Evolutionary conservation across 2,797 vertebrate genomes (phyloP), one percentile per base, ranked within the genome.

Genomic region (Pteronotus mesoamericanus): DNA sequence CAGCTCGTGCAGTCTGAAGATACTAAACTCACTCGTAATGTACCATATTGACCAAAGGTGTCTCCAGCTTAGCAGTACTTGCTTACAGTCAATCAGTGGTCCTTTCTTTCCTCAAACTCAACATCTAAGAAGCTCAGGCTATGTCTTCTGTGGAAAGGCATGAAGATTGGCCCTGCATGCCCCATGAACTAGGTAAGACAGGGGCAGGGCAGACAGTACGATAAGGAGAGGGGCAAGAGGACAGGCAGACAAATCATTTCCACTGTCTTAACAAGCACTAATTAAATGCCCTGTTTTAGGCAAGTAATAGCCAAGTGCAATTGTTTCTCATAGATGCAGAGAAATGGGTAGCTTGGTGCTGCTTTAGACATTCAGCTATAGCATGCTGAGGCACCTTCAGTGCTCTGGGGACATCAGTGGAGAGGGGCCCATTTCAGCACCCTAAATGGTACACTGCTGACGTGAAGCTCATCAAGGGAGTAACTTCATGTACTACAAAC

Each of bases 261-360:
- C 46, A 91, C 39, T 84, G 2, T 89, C 86, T 91, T 96, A 93
- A 89, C 59, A 75, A 93, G 86, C 72, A 64, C 94, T 88, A 94
- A 96, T 94, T 95, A 93, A 96, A 95, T 91, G 87, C 61, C 64
- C 68, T 42, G 46, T 93, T 89, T 94, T 83, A 94, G 59, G 91
- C 83, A 95, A 94, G 94, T 94, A 94, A 82, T 79, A 93, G 75
- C 89, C 82, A 94, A 93, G 53, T 86, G 42, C 91, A 88, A 1
- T 91, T 77, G 86, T 91, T 95, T 84, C 46, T 96, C 91, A 74
- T 85, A 26, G 22, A 87, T 78, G 74, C 91, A 95, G 72, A 96
- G 39, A 92, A 89, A 85, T 72, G 86, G 51, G 64, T 74, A 3
- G 3, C n/a, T 78, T 82, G 34, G 59, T 92, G 57, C 14, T 86